Conservation (phyloP, 2,113 vertebrate genomes). For the Callionymus lyra region DNA sequence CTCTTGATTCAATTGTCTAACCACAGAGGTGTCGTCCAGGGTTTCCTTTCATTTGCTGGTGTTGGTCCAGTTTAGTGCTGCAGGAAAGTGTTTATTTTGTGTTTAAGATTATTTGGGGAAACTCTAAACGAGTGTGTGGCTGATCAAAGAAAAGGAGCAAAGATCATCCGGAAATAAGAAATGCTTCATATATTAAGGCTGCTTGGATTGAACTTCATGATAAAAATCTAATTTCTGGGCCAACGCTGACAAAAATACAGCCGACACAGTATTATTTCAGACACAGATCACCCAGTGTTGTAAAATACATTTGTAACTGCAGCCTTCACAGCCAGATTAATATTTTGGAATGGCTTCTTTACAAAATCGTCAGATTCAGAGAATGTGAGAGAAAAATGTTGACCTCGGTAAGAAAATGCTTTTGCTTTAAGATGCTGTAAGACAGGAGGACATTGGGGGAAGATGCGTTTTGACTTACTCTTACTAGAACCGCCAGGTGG, state of each 20-base stretch:
- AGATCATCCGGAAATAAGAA: slow-evolving; percentile 11
- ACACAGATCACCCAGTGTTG: too few species aligned
- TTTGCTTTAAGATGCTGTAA: not conserved
- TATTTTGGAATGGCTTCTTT: slow-evolving; percentile 5
- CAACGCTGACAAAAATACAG: not conserved
- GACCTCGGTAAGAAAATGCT: too few species aligned
- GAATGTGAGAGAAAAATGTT: too few species aligned
- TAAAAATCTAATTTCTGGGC: not conserved
- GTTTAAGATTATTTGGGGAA: slow-evolving; percentile 14
- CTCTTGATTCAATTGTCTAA: not conserved
- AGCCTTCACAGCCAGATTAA: slow-evolving; percentile 28
- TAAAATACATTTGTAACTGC: not conserved
- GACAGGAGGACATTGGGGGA: too few species aligned
- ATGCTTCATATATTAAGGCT: slow-evolving; percentile 40
- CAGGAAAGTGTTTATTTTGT: slow-evolving; percentile 74
- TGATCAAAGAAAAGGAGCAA: too few species aligned
- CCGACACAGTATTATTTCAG: too few species aligned
- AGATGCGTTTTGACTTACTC: slow-evolving; percentile 18
- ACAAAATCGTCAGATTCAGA: slow-evolving; percentile 5
- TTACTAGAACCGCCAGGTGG: slow-evolving; percentile 19
- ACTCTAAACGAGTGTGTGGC: too few species aligned
- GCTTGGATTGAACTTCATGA: slow-evolving; percentile 37
- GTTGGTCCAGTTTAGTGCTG: slow-evolving; percentile 68
- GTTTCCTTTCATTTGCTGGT: slow-evolving; percentile 77
- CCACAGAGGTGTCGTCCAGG: slow-evolving; percentile 59